Evolutionary conservation across 1,140 invertebrate species (phyloP).

Genomic region (Stegodyphus dumicola): DNA sequence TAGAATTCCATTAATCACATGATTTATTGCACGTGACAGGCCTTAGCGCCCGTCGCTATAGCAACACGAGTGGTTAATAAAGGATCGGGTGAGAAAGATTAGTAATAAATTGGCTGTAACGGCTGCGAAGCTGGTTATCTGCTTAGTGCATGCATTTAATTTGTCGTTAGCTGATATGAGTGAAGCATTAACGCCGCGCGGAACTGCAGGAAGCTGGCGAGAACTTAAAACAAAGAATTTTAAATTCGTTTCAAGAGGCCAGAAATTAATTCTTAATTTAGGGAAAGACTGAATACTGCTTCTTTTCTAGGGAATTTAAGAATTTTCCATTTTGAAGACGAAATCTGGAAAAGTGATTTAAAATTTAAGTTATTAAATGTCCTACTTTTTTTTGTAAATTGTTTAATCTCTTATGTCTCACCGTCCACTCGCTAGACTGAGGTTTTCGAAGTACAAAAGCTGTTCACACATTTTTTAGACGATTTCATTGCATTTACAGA

Average conservation of each 20-base stretch:
- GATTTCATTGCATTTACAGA: no score
- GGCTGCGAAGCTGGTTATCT: conserved; percentile 56
- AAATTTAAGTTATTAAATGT: no score
- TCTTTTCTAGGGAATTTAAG: no score
- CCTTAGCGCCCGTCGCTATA: conserved; percentile 7
- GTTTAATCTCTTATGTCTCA: no score
- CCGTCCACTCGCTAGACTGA: no score
- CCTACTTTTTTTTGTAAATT: no score
- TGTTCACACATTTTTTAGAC: no score
- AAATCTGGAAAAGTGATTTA: no score
- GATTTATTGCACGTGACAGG: conserved; percentile 57
- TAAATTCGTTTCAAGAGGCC: conserved; percentile 19
- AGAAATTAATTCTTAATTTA: conserved; percentile 54
- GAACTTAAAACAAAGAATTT: conserved; percentile 19
- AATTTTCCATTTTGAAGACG: no score
- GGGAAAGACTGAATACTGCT: no score
- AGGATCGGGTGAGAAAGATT: conserved; percentile 56
- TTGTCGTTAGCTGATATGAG: conserved; percentile 54
- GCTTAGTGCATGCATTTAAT: conserved; percentile 53
- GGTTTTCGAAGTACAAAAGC: no score
- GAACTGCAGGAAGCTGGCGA: background rate
- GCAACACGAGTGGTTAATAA: conserved; percentile 53
- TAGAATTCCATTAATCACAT: conserved; percentile 49
- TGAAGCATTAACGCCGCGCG: conserved; percentile 30
- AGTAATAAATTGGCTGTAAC: conserved; percentile 58